A percentile compares a stretch with the other conserved stretches of the same genome.
Evolutionary conservation across 2,113 vertebrate genomes (phyloP).

Genomic region (Chrysochloris asiatica): DNA sequence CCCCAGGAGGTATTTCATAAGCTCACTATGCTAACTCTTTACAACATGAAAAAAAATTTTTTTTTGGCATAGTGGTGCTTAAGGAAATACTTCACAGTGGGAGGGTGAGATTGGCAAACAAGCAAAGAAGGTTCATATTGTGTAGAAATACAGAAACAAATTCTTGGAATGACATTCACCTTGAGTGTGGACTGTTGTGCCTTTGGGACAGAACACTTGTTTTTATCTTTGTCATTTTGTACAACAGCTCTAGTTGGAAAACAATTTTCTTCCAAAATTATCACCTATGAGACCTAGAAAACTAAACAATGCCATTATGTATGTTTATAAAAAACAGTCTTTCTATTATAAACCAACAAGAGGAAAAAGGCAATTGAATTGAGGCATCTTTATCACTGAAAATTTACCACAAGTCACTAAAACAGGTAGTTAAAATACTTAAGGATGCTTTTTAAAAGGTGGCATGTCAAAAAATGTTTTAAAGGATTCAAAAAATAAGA

Average conservation of each 20-base stretch:
- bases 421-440: constrained; percentile 11
- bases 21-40: too few species aligned
- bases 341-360: constrained; percentile 21
- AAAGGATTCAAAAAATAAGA: background rate
- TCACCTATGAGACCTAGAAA: background rate
- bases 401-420: constrained; percentile 10
- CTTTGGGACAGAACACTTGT: constrained; percentile 21
- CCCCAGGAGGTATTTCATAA: too few species aligned
- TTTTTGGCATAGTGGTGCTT: background rate
- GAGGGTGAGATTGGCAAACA: background rate
- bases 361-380: constrained; percentile 23
- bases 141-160: background rate
- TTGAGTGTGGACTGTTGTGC: constrained; percentile 44
- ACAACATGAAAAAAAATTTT: too few species aligned
- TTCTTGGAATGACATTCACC: constrained; percentile 48
- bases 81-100: background rate
- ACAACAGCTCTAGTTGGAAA: constrained; percentile 15
- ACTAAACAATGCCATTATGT: constrained; percentile 51
- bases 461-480: background rate
- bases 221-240: constrained; percentile 57
- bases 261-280: constrained; percentile 46
- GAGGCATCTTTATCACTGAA: background rate
- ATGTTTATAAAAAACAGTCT: constrained; percentile 51
- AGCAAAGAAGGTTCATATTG: background rate
- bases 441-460: background rate